A percentile compares a stretch with the other conserved stretches of the same genome.
Conservation (phyloP, 1,140 invertebrate genomes). For the Rhopalosiphum padi region DNA sequence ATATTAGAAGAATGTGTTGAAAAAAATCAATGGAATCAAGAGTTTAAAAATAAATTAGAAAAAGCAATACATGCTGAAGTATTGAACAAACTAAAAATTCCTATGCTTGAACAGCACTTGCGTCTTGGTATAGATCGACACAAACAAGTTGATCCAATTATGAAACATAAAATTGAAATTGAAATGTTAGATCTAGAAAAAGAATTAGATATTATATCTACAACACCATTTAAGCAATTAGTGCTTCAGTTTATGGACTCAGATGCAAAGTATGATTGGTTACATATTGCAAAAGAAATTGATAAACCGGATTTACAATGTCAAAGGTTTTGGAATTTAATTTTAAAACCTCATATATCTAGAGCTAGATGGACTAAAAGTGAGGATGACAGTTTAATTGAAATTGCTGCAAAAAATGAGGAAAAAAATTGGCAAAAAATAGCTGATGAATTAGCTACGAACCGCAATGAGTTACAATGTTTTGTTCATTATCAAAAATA, state of each 20-base stretch:
- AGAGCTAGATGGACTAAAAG: slow-evolving; percentile 44
- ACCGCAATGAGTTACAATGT: slow-evolving; percentile 51
- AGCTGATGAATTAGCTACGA: slow-evolving; percentile 25
- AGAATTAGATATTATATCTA: slow-evolving; percentile 27
- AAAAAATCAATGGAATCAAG: slow-evolving; percentile 48
- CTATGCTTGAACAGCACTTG: slow-evolving; percentile 30
- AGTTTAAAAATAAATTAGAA: slow-evolving; percentile 52
- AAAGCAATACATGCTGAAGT: slow-evolving; percentile 41
- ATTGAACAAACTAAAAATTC: slow-evolving; percentile 44
- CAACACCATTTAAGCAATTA: slow-evolving; percentile 40
- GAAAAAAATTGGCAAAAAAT: slow-evolving; percentile 53
- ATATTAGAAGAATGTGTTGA: slow-evolving; percentile 51
- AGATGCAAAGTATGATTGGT: slow-evolving; percentile 37
- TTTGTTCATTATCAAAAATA: slow-evolving; percentile 52
- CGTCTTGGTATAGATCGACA: not conserved
- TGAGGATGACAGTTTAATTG: slow-evolving; percentile 27
- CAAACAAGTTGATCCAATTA: not conserved
- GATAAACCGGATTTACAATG: slow-evolving; percentile 51
- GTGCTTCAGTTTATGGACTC: slow-evolving; percentile 50
- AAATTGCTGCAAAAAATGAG: not conserved
- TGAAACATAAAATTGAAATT: slow-evolving; percentile 42
- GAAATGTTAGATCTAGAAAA: slow-evolving; percentile 40
- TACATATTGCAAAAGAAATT: slow-evolving; percentile 40
- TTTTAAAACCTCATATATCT: slow-evolving; percentile 50
- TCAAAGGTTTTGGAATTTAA: slow-evolving; percentile 41